Percentiles rank a stretch among this genome's conserved stretches.
These are phyloP conservation scores for Pitangus sulphuratus DNA, from an alignment of 2,797 vertebrate species.

Conservation along the genomic window DNA sequence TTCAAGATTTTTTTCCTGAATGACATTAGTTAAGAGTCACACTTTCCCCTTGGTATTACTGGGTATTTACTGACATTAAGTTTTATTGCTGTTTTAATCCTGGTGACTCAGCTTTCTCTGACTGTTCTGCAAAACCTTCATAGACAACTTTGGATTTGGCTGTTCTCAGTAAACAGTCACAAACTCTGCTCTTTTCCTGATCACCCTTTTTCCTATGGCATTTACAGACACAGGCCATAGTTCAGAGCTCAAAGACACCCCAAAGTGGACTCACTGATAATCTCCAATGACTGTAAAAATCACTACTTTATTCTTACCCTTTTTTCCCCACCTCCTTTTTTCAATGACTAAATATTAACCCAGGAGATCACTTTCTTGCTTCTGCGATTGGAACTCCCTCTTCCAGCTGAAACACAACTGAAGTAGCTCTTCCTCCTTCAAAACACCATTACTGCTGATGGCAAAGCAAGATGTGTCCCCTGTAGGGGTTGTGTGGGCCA, in stretches of 20 bases:
- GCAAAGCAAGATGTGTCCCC: background rate
- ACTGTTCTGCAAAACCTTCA: background rate
- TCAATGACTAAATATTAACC: background rate
- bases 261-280: background rate
- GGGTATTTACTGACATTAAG: background rate
- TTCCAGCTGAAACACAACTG: background rate
- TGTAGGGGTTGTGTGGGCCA: rapidly evolving
- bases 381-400: background rate
- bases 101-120: background rate
- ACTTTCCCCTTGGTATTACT: background rate
- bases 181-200: background rate
- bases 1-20: slow-evolving; percentile 6
- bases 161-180: background rate
- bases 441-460: rapidly evolving
- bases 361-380: background rate
- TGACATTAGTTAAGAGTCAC: background rate
- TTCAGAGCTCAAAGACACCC: background rate
- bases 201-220: background rate
- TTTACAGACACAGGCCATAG: background rate
- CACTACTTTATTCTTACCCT: background rate
- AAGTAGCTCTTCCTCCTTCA: background rate
- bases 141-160: background rate
- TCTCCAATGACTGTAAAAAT: background rate
- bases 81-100: background rate
- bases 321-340: rapidly evolving